Base-by-base conservation (phyloP, 1,140 invertebrate species). In the Ostrea edulis region DNA sequence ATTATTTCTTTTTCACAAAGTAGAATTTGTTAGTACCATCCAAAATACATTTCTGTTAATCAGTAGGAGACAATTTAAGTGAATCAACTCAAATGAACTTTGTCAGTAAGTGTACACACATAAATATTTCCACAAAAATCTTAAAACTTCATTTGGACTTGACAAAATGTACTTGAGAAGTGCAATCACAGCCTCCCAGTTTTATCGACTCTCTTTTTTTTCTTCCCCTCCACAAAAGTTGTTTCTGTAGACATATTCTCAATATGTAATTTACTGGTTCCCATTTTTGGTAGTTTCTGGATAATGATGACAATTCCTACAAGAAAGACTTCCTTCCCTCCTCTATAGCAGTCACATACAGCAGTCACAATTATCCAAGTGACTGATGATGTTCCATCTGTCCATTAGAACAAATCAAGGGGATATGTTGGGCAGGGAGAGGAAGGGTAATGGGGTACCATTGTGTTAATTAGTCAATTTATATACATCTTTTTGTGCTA, bases 401-500 rank as follows among this genome's bases (percentile, higher is more conserved):
- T 71, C 65, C 22, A 71, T 71, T 71, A 71, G 65, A 8, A n/a
- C 65, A 71, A 8, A 71, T 71, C 65, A 71, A 71, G 65, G 22
- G 22, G 22, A 22, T 71, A 22, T 25, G 20, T 71, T 71, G 29
- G 65, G 29, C 12, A 11, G 22, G 65, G 22, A 71, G 20, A 71
- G 65, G 65, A 29, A n/a, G 29, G 29, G 11, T 29, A 11, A 25
- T 25, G 65, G 65, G 65, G 65, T 22, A 71, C 22, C 22, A 71
- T 71, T 71, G 65, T 71, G 65, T 71, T 71, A 71, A 71, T 71
- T 29, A 71, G 65, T 25, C 65, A 71, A 71, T 71, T 22, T 71
- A 71, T 71, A 71, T 71, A 71, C 65, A 71, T 71, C 25, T 29
- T 71, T 71, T 71, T 25, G 65, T 71, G 65, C 29, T n/a, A 71